Evolutionary conservation across 2,888 invertebrate species (phyloP), one percentile per base, ranked within the genome.

Genomic region (Cheilosia soror): DNA sequence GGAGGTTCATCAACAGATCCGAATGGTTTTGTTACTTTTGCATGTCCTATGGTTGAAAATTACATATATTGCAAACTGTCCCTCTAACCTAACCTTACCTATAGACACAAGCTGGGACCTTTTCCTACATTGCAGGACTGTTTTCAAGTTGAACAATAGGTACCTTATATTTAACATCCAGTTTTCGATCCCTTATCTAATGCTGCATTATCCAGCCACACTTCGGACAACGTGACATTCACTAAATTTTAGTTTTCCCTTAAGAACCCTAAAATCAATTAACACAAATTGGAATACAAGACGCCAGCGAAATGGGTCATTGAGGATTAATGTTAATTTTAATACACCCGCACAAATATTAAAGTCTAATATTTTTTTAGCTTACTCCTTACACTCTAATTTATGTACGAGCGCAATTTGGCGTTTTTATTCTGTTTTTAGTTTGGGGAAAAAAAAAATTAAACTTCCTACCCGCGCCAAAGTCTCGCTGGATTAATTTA

Each of bases 401-500:
- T 25, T 58, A 20, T 20, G 20, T 20, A 20, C 20, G 20, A 20
- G 20, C 20, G 5, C 40, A 20, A 25, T n/a, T n/a, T n/a, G n/a
- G n/a, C 49, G 33, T 68, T 66, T 80, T 72, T 25, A 31, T 47
- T 77, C 62, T 77, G 37, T 65, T 73, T 73, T 63, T 31, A 31
- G 63, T 69, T 69, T 49, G 47, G 51, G 40, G 42, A 20, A 58
- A 55, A 42, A 44, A 66, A 69, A 71, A 82, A 71, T 65, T 44
- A 71, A 82, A 71, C 72, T 65, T 66, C 53, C 60, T 47, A 37
- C 65, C 53, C 65, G 71, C 76, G 76, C 75, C 71, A 72, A 66
- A 77, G 71, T 77, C 81, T 86, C 73, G 63, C 40, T 51, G 85
- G 85, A 86, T 82, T 86, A 77, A 86, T 81, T 86, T 86, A 77